Evolutionary conservation across 2,888 invertebrate species (phyloP).

Genomic region (Pseudeuparius sepicola): DNA sequence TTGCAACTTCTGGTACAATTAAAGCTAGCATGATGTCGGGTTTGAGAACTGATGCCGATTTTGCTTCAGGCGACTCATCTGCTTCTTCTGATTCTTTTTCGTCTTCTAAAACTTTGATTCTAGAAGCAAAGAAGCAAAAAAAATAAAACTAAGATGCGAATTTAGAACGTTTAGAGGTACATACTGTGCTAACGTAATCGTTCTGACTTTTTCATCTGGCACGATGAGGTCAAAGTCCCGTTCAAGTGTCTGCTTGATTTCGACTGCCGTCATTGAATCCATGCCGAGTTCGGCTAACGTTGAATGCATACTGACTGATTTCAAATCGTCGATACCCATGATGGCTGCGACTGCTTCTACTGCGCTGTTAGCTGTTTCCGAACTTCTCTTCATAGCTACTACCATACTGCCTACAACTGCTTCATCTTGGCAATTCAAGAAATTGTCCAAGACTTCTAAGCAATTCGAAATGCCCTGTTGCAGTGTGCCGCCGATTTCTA

Average conservation of each 20-base stretch:
- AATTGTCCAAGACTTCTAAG: slow-evolving; percentile 50
- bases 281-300: slow-evolving; percentile 86
- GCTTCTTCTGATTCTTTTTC: not conserved
- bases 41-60: not conserved
- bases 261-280: slow-evolving; percentile 96
- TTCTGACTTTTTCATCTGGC: slow-evolving; percentile 76
- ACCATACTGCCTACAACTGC: slow-evolving; percentile 74
- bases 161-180: too few relatives aligned
- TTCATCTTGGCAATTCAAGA: slow-evolving; percentile 52
- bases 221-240: slow-evolving; percentile 80
- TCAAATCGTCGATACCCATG: slow-evolving; percentile 50
- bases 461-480: slow-evolving; percentile 58
- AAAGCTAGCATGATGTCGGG: too few relatives aligned
- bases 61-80: not conserved
- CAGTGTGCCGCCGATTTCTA: slow-evolving; percentile 49
- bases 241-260: slow-evolving; percentile 88
- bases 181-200: slow-evolving; percentile 63
- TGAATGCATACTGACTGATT: slow-evolving; percentile 58
- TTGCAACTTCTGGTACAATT: slow-evolving; percentile 6
- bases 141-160: too few relatives aligned
- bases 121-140: too few relatives aligned
- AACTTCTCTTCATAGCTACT: slow-evolving; percentile 80
- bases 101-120: too few relatives aligned
- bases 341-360: too few relatives aligned
- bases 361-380: slow-evolving; percentile 58